A percentile compares a stretch with the other conserved stretches of the same genome.
Evolutionary conservation across 53 echinoderm and acorn worm genomes (phyloP).

Genomic region (Echinometra lucunter): DNA sequence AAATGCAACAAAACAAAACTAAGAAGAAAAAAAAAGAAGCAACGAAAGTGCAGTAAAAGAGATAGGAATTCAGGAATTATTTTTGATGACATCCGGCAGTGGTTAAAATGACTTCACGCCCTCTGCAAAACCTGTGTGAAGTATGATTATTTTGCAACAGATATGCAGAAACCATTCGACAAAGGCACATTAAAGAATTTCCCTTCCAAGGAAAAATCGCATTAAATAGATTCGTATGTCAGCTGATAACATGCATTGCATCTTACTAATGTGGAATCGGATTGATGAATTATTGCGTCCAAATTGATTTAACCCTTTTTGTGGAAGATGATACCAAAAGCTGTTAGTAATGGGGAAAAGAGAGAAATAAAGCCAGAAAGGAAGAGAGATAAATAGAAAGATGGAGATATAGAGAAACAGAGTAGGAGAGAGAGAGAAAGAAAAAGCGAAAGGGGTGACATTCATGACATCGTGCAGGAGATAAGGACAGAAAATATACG

Average conservation of each 20-base stretch:
- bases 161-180: not conserved
- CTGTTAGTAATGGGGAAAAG: not conserved
- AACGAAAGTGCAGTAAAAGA: not conserved
- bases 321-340: not conserved
- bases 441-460: not conserved
- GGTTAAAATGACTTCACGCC: not conserved
- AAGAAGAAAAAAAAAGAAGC: no score
- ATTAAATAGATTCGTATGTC: not conserved
- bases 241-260: not conserved
- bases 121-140: not conserved
- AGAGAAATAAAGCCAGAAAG: not conserved
- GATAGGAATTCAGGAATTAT: not conserved
- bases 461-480: no score
- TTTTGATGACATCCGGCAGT: not conserved
- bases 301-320: no score
- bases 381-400: not conserved
- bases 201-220: not conserved
- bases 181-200: not conserved
- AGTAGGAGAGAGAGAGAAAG: not conserved
- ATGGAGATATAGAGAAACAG: not conserved
- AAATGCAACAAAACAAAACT: no score
- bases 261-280: no score
- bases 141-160: not conserved
- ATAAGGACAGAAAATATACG: no score
- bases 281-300: no score